Base-by-base conservation (phyloP, 2,113 vertebrate genomes). In the Ictalurus punctatus region DNA sequence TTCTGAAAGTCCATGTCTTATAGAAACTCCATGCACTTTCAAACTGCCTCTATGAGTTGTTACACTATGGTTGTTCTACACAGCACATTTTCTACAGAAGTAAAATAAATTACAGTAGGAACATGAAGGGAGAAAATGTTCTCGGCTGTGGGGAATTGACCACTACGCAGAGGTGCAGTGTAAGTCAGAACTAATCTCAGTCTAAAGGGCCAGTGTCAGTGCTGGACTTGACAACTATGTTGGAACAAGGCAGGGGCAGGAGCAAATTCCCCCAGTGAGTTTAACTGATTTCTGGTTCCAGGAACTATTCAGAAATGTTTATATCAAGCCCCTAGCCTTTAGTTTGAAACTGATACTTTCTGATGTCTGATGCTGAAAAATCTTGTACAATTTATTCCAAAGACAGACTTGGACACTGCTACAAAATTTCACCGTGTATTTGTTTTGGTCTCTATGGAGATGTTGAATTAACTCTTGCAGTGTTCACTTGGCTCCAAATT, bases 131-230 rank as follows among this genome's bases (percentile, higher is more conserved):
- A 84, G 54, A 88, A 78, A 52, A 27, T 52, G 48, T 23, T 34
- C 25, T 82, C 25, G 54, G 85, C 81, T 85, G 63, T 83, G 89
- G 89, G 69, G 84, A 91, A 91, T 88, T 90, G 89, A 90, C 89
- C 88, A 88, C 90, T 83, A 90, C 87, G 83, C 89, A 84, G 83
- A 86, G 86, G 40, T 89, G 88, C 73, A 67, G 89, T 86, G 84
- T 87, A 91, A 88, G 86, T 90, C 84, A 86, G 82, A 91, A 88
- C 80, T 89, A 90, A 91, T 91, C 80, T 91, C 65, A 85, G 83
- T 85, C 83, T 85, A 80, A 67, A 78, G 58, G 69, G 81, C 83
- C 87, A 86, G 52, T 81, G 82, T 90, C 90, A 80, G 30, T 63
- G 83, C 73, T 54, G 61, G 40, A 56, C 73, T 19, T 65, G 85